A percentile compares a stretch with the other conserved stretches of the same genome.
These are phyloP conservation scores for rat (Rattus norvegicus) DNA, from an alignment of 2,113 vertebrate genomes.

Conservation along the genomic window GRCr8 NC_086022.1:104880501-104881000, in stretches of 20 bases:
- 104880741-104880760: neutral
- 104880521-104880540: neutral
- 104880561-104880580: neutral
- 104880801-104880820: neutral
- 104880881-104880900: neutral
- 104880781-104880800: neutral
- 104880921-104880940: too few relatives aligned
- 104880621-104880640: neutral
- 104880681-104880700: neutral
- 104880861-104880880: neutral
- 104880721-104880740: neutral
- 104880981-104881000: neutral
- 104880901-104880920: neutral
- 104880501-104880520: neutral
- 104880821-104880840: neutral
- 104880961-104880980: neutral
- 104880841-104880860: neutral
- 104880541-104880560: neutral
- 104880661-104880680: neutral
- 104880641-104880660: neutral
- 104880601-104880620: accelerated
- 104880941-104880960: neutral
- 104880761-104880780: neutral
- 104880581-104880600: neutral
- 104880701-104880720: neutral